Conservation (phyloP, 1,140 invertebrate species). For the Chlorops oryzae region DNA sequence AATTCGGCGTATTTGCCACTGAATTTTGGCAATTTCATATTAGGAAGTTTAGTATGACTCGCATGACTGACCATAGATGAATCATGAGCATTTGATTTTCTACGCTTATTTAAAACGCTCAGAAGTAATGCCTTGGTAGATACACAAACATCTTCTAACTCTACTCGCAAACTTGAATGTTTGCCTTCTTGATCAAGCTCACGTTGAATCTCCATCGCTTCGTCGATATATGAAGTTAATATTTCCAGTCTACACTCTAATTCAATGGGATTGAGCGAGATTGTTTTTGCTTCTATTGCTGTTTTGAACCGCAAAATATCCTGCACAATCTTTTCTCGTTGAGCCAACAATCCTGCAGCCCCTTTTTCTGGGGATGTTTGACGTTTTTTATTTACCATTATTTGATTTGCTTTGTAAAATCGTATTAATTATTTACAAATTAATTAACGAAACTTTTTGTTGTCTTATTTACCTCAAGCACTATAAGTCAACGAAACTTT, state of each 20-base stretch:
- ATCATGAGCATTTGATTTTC: neutral
- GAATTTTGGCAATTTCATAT: conserved; percentile 7
- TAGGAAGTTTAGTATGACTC: conserved; percentile 1
- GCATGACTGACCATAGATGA: neutral
- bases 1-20: conserved; percentile 7
- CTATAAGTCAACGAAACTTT: too few species aligned
- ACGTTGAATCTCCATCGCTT: neutral
- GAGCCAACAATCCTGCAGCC: too few species aligned
- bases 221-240: conserved; percentile 1
- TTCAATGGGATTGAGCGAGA: conserved; percentile 2
- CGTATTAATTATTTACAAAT: too few species aligned
- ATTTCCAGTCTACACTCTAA: conserved; percentile 2
- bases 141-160: conserved; percentile 3
- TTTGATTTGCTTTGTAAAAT: too few species aligned
- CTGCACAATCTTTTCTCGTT: too few species aligned
- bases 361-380: too few species aligned
- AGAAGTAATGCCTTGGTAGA: neutral
- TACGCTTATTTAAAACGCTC: neutral
- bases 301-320: too few species aligned
- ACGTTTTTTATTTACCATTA: too few species aligned
- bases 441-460: too few species aligned
- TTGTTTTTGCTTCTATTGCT: neutral
- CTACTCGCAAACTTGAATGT: neutral
- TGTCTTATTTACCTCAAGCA: too few species aligned
- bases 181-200: neutral